These are phyloP conservation scores for Chiloscyllium plagiosum DNA, from an alignment of 2,113 vertebrate species.

Conservation along the genomic window DNA sequence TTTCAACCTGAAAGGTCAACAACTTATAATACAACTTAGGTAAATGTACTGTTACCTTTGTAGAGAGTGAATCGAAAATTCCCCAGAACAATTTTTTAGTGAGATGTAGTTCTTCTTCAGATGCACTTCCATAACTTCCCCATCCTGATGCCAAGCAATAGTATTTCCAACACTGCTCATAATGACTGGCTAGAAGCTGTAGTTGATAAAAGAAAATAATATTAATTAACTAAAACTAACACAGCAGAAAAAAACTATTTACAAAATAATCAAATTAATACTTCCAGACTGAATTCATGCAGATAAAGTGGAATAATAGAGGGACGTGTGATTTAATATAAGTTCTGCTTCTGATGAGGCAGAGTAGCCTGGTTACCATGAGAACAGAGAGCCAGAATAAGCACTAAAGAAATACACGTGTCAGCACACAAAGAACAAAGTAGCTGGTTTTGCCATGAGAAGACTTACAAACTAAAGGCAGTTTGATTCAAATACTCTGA, in stretches of 20 bases:
- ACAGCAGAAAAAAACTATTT: background rate
- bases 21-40: background rate
- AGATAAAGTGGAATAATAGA: background rate
- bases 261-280: background rate
- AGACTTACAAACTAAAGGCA: too few relatives aligned
- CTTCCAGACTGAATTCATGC: background rate
- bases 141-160: conserved; percentile 94
- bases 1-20: background rate
- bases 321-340: background rate
- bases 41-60: conserved; percentile 66
- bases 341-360: background rate
- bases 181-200: conserved; percentile 92
- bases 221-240: background rate
- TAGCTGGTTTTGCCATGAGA: too few relatives aligned
- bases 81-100: conserved; percentile 99
- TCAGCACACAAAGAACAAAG: too few relatives aligned
- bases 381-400: background rate
- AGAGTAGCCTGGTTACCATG: background rate
- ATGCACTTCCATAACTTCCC: conserved; percentile 83
- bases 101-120: conserved; percentile 88
- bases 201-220: conserved; percentile 19
- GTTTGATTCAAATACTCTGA: background rate
- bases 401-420: background rate
- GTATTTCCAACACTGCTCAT: conserved; percentile 96
- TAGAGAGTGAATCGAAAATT: conserved; percentile 89